Conservation (phyloP, 2,113 vertebrate species). For the Hemichromis elongatus region DNA sequence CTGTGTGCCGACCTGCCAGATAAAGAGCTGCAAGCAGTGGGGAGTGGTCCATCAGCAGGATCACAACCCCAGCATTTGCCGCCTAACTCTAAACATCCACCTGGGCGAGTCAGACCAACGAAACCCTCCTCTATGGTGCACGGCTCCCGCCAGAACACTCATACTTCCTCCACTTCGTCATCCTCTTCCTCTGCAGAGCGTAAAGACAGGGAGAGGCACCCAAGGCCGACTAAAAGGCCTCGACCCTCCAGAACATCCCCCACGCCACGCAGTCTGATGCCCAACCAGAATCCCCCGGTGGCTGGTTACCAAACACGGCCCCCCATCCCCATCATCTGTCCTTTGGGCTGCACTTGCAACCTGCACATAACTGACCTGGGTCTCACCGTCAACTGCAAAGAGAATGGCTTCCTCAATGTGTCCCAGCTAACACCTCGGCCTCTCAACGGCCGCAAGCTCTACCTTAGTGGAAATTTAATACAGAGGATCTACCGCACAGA, state of each 20-base stretch:
- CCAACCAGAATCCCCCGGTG: slow-evolving; percentile 88
- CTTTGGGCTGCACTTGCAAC: slow-evolving; percentile 90
- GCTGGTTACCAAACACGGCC: slow-evolving; percentile 95
- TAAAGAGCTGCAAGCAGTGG: slow-evolving; percentile 75
- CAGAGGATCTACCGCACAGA: slow-evolving; percentile 94
- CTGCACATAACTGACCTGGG: slow-evolving; percentile 95
- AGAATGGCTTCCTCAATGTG: slow-evolving; percentile 88
- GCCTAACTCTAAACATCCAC: slow-evolving; percentile 69
- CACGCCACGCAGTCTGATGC: slow-evolving; percentile 83
- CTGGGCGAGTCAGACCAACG: slow-evolving; percentile 85
- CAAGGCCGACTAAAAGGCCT: slow-evolving; percentile 86
- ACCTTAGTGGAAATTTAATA: slow-evolving; percentile 93
- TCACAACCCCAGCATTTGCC: slow-evolving; percentile 55
- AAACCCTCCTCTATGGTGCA: slow-evolving; percentile 93
- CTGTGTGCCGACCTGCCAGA: slow-evolving; percentile 83
- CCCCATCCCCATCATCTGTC: slow-evolving; percentile 95
- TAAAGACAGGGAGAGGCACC: slow-evolving; percentile 83
- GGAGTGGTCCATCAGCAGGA: slow-evolving; percentile 80
- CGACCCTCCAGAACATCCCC: slow-evolving; percentile 84
- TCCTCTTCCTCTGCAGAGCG: slow-evolving; percentile 83
- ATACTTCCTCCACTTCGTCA: slow-evolving; percentile 61
- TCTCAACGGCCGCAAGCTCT: slow-evolving; percentile 93
- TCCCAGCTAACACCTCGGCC: slow-evolving; percentile 94
- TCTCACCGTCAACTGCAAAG: slow-evolving; percentile 96
- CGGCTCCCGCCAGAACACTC: slow-evolving; percentile 91